Evolutionary conservation across 2,113 vertebrate genomes (phyloP), one percentile per base, ranked within the genome.

Genomic region (Callaeas wilsoni): DNA sequence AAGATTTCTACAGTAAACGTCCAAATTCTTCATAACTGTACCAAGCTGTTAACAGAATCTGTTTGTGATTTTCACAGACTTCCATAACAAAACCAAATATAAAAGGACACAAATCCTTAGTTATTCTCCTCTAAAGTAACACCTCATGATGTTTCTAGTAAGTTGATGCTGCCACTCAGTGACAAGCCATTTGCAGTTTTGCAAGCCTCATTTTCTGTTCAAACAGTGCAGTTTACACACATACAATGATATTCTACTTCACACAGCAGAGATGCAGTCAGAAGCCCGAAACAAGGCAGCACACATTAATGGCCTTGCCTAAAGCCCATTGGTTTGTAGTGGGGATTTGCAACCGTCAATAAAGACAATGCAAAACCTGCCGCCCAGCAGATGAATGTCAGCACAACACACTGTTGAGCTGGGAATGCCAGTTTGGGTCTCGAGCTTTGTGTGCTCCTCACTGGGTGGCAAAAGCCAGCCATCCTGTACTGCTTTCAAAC

Each of bases 341-440:
- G 1, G 62, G 91, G 94, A 95, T 95, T 96, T 97, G 86, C 64
- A 37, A 32, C 69, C 52, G 0, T 94, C 93, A 95, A 84, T 67
- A 56, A 84, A 71, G 73, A 96, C 95, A 94, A 95, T 71, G 89
- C 76, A 70, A 89, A 97, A 94, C 75, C 93, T 78, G 73, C 64
- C 2, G 7, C 64, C 92, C 80, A 44, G 83, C 95, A 95, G 91
- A 81, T 84, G 50, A 92, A 78, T 4, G 64, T 92, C 94, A 96
- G 94, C 93, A 91, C 33, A 92, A 91, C 21, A 3, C 77, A 92
- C 59, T 92, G 86, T 33, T 63, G 73, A 47, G 94, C 86, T 68
- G 76, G 88, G 93, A 94, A 84, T 12, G 3, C 73, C 26, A 42
- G 42, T 81, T 78, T 78, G 93, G 83, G 64, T 92, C 94, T 92